These are phyloP conservation scores for Heteractis magnifica DNA, from an alignment of 92 coral and sea anemone genomes.

Conservation along the genomic window DNA sequence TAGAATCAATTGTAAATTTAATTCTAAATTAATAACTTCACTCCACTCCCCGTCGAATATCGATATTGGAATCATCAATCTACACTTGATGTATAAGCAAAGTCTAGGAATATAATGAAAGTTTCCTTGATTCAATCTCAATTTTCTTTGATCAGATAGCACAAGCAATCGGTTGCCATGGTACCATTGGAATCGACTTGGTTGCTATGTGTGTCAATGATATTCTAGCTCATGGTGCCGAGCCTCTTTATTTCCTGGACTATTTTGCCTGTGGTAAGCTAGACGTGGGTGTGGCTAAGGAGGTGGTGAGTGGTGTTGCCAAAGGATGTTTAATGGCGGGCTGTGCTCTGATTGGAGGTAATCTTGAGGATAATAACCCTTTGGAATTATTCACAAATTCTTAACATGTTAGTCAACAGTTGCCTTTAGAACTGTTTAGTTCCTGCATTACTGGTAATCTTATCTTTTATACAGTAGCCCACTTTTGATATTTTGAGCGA, in stretches of 20 bases:
- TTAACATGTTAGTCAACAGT: too few species aligned
- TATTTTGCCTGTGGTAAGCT: constrained; percentile 86
- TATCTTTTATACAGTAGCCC: too few species aligned
- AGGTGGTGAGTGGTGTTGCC: constrained; percentile 79
- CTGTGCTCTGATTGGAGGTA: constrained; percentile 97
- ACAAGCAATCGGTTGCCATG: constrained; percentile 68
- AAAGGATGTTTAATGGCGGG: constrained; percentile 83
- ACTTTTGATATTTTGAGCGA: too few species aligned
- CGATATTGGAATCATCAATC: too few species aligned
- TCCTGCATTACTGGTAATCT: too few species aligned
- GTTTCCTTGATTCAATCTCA: too few species aligned
- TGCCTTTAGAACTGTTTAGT: too few species aligned
- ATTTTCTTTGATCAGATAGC: constrained; percentile 59
- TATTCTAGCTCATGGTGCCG: constrained; percentile 96
- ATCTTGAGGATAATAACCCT: background rate
- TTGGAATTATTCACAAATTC: background rate
- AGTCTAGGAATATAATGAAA: too few species aligned
- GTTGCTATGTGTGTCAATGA: constrained; percentile 99
- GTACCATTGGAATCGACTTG: constrained; percentile 85
- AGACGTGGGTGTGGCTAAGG: constrained; percentile 79
- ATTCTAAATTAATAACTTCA: too few species aligned
- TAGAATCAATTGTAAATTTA: too few species aligned
- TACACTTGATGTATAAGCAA: too few species aligned
- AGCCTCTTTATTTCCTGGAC: constrained; percentile 90
- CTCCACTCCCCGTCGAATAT: too few species aligned